Evolutionary conservation across 2,113 vertebrate species (phyloP).

Genomic region (Leucopternis melanops): DNA sequence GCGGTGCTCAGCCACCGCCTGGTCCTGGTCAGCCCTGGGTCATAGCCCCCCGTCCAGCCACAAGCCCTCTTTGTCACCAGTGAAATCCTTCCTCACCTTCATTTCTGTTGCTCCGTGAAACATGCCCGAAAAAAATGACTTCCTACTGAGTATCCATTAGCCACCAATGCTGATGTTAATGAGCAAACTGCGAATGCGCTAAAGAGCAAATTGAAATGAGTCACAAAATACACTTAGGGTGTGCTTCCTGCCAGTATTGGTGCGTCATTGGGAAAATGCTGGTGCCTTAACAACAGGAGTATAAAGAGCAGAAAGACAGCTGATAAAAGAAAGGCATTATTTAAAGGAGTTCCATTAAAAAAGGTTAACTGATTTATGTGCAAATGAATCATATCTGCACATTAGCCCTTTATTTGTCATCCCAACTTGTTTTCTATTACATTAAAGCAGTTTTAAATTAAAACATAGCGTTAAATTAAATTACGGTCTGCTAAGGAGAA

Average conservation of each 20-base stretch:
- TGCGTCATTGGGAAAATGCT: slow-evolving; percentile 67
- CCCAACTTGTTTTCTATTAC: slow-evolving; percentile 15
- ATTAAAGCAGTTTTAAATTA: slow-evolving; percentile 47
- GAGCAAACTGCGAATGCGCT: slow-evolving; percentile 60
- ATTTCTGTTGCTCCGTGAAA: slow-evolving; percentile 72
- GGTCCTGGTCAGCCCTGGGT: neutral
- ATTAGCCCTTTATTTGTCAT: neutral
- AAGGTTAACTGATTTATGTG: slow-evolving; percentile 27
- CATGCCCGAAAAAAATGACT: slow-evolving; percentile 74
- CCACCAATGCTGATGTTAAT: slow-evolving; percentile 65
- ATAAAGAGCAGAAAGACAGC: slow-evolving; percentile 42
- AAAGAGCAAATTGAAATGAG: slow-evolving; percentile 73
- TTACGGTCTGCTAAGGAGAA: neutral
- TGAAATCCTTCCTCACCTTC: slow-evolving; percentile 25
- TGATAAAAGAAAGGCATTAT: neutral
- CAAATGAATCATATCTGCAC: slow-evolving; percentile 29
- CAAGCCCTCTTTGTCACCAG: neutral
- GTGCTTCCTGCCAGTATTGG: slow-evolving; percentile 62
- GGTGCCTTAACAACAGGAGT: slow-evolving; percentile 58
- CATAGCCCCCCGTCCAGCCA: neutral
- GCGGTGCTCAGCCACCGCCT: neutral
- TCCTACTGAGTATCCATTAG: slow-evolving; percentile 74
- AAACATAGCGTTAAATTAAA: slow-evolving; percentile 1
- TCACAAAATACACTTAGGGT: slow-evolving; percentile 70
- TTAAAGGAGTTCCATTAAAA: slow-evolving; percentile 28